Evolutionary conservation across 2,113 vertebrate genomes (phyloP).

Genomic region (Eulemur macaco): DNA sequence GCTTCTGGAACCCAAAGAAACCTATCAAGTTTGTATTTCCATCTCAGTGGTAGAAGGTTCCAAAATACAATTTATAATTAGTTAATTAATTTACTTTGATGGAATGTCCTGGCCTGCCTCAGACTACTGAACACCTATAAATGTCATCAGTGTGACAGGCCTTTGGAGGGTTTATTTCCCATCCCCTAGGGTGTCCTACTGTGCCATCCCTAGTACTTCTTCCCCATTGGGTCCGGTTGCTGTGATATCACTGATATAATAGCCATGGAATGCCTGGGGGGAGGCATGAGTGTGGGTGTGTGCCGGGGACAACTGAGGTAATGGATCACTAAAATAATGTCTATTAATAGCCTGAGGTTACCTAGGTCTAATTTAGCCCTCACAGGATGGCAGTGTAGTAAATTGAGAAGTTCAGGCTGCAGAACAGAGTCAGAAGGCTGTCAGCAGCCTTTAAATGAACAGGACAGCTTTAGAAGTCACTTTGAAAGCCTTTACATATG

Average conservation of each 20-base stretch:
- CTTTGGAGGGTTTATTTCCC: neutral
- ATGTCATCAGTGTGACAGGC: neutral
- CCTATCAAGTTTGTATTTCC: neutral
- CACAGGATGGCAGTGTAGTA: neutral
- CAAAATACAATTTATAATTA: neutral
- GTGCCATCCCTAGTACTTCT: neutral
- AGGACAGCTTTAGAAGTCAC: slow-evolving; percentile 52
- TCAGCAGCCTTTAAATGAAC: neutral
- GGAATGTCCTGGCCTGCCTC: neutral
- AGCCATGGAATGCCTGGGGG: too few relatives aligned
- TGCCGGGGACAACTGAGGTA: neutral
- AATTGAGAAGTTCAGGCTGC: neutral
- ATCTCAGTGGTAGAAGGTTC: neutral
- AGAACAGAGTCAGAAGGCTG: neutral
- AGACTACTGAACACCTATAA: neutral
- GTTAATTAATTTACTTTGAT: neutral
- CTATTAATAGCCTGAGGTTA: neutral
- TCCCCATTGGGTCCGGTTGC: neutral
- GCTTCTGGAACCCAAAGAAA: neutral
- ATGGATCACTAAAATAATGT: neutral
- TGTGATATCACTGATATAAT: neutral
- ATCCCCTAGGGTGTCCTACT: neutral
- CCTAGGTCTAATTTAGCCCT: neutral
- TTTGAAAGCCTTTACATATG: slow-evolving; percentile 46
- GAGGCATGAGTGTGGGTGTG: neutral